Percentiles rank a stretch among this genome's conserved stretches.
Evolutionary conservation across 2,797 vertebrate species (phyloP).

Genomic region (Ctenopoma multispine): DNA sequence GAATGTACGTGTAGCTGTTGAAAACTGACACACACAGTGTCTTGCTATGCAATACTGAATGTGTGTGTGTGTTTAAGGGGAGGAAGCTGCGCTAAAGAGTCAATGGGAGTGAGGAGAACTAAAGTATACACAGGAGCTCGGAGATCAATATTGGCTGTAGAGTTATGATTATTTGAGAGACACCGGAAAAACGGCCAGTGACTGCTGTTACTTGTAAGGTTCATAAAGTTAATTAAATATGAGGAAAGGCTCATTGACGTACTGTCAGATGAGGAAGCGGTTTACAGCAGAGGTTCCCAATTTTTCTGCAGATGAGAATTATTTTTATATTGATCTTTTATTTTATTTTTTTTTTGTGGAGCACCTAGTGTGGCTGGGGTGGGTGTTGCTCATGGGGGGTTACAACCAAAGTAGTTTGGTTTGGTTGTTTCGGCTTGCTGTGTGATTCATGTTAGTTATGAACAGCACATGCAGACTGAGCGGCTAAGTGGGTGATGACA

Average conservation of each 20-base stretch:
- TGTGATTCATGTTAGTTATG: background rate
- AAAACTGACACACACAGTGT: slow-evolving; percentile 16
- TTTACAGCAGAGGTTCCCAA: background rate
- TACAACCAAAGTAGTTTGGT: background rate
- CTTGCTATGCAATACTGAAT: background rate
- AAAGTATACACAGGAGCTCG: slow-evolving; percentile 1
- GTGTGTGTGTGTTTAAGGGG: background rate
- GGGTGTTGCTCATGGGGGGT: too few species aligned
- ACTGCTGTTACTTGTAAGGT: slow-evolving; percentile 9
- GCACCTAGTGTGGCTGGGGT: background rate
- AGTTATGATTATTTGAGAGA: slow-evolving; percentile 16
- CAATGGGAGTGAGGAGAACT: background rate
- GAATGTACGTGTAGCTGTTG: slow-evolving; percentile 14
- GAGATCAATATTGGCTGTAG: slow-evolving; percentile 24
- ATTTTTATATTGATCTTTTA: background rate
- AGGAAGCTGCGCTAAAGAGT: background rate
- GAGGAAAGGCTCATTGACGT: slow-evolving; percentile 5
- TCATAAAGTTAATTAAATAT: slow-evolving; percentile 9
- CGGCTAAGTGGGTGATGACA: background rate
- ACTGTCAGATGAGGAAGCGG: slow-evolving; percentile 15
- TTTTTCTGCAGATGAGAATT: background rate
- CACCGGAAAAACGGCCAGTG: slow-evolving; percentile 9
- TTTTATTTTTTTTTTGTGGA: background rate
- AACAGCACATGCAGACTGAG: too few species aligned
- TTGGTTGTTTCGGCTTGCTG: background rate